Conservation (phyloP, 2,888 invertebrate species). For the Salticus scenicus region DNA sequence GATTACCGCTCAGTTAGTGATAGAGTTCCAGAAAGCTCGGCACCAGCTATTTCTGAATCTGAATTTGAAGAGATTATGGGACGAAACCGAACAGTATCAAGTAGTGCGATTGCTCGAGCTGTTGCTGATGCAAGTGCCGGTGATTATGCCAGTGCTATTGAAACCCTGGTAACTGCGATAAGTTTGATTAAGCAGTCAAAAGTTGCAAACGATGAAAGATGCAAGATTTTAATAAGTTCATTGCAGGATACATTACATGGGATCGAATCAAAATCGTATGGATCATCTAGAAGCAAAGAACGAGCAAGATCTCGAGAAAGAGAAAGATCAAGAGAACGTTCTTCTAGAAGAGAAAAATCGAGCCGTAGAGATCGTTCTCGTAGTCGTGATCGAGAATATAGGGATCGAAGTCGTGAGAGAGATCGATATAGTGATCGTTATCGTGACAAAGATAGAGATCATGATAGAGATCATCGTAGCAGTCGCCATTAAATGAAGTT, state of each 20-base stretch:
- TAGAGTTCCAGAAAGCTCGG: constrained; percentile 36
- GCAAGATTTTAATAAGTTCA: constrained; percentile 97
- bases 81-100: constrained; percentile 96
- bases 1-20: constrained; percentile 67
- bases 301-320: constrained; percentile 85
- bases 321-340: constrained; percentile 78
- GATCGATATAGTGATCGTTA: constrained; percentile 78
- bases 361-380: constrained; percentile 75
- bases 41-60: constrained; percentile 81
- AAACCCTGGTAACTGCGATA: constrained; percentile 98
- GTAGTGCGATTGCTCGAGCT: constrained; percentile 96
- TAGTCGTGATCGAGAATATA: constrained; percentile 79
- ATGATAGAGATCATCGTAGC: constrained; percentile 75
- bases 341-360: constrained; percentile 72
- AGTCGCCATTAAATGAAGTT: constrained; percentile 72
- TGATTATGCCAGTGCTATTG: constrained; percentile 98
- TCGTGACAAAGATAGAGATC: constrained; percentile 74
- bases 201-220: constrained; percentile 95
- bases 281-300: constrained; percentile 79
- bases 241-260: constrained; percentile 97
- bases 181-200: constrained; percentile 98
- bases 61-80: constrained; percentile 99
- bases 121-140: constrained; percentile 97
- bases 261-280: constrained; percentile 97
- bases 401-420: constrained; percentile 78